These are phyloP conservation scores for Apis mellifera DNA, from an alignment of 1,140 invertebrate species.

Conservation along the genomic window Amel_HAv3.1 CM009944.2:6438001-6438500, in stretches of 20 bases:
- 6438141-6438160: not conserved
- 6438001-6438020: not conserved
- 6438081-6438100: not conserved
- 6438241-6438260: constrained; percentile 89
- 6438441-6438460: constrained; percentile 24
- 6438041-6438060: no score
- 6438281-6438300: constrained; percentile 87
- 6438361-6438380: constrained; percentile 74
- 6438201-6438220: constrained; percentile 89
- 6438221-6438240: constrained; percentile 88
- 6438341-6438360: constrained; percentile 82
- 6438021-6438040: not conserved
- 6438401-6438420: constrained; percentile 81
- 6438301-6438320: constrained; percentile 85
- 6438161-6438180: not conserved
- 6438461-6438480: no score
- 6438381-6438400: constrained; percentile 58
- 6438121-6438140: not conserved
- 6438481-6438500: no score
- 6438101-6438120: not conserved
- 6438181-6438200: constrained; percentile 64
- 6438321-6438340: constrained; percentile 86
- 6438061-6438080: no score
- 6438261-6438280: constrained; percentile 91
- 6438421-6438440: constrained; percentile 84